Evolutionary conservation across 2,113 vertebrate species (phyloP).

Genomic region (Origma solitaria): DNA sequence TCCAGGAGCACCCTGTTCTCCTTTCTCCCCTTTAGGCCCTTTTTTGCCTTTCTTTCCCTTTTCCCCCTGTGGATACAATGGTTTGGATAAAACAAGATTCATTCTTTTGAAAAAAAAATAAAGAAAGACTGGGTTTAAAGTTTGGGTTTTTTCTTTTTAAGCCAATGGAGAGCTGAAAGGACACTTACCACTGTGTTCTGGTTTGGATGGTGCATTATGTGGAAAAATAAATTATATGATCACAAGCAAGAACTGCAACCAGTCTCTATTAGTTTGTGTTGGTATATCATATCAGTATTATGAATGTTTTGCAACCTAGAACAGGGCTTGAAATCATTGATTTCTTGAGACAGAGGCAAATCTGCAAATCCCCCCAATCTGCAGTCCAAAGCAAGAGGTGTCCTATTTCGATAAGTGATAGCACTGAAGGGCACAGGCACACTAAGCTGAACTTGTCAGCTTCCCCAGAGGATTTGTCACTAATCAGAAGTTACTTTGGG

Average conservation of each 20-base stretch:
- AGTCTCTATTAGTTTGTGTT: neutral
- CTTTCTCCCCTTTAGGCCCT: constrained; percentile 99
- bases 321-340: constrained; percentile 25
- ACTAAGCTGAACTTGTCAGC: neutral
- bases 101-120: constrained; percentile 39
- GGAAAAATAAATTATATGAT: constrained; percentile 44
- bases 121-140: constrained; percentile 33
- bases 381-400: neutral
- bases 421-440: neutral
- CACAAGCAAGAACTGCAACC: constrained; percentile 33
- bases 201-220: constrained; percentile 51
- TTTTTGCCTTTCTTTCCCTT: constrained; percentile 99
- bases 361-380: neutral
- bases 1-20: constrained; percentile 99
- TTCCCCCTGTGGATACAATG: constrained; percentile 99
- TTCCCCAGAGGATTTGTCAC: neutral
- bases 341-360: neutral
- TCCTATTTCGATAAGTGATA: neutral
- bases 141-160: constrained; percentile 24
- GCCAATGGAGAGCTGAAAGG: constrained; percentile 69
- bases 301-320: constrained; percentile 43
- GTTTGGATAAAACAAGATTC: constrained; percentile 85
- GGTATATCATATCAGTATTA: neutral
- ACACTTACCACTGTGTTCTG: constrained; percentile 76
- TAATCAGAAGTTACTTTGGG: neutral